Conservation (phyloP, 2,797 vertebrate species). For the Carduelis carduelis region DNA sequence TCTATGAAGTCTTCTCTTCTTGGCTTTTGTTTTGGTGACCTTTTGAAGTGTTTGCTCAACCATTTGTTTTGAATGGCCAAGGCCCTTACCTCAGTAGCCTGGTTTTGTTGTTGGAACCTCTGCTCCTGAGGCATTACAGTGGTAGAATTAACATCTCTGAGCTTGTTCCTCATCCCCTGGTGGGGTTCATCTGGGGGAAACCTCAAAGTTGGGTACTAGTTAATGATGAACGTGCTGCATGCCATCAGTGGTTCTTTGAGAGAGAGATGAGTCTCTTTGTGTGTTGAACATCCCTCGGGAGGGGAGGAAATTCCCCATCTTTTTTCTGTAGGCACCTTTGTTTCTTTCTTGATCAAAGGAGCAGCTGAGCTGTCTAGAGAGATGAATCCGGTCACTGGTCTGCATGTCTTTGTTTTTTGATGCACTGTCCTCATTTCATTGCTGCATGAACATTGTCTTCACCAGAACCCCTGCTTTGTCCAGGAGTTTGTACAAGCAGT, state of each 20-base stretch:
- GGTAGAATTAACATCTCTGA: not conserved
- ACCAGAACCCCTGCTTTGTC: not conserved
- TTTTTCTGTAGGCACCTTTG: not conserved
- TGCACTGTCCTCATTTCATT: not conserved
- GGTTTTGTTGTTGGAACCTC: not conserved
- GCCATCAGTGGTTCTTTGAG: not conserved
- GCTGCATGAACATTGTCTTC: not conserved
- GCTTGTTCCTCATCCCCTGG: not conserved
- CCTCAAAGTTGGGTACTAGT: not conserved
- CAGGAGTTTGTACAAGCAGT: not conserved
- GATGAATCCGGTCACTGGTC: not conserved
- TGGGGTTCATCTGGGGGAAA: not conserved
- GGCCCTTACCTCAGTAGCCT: not conserved
- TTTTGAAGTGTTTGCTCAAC: not conserved
- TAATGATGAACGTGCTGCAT: fast-evolving
- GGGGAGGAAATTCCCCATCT: not conserved
- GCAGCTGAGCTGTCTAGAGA: not conserved
- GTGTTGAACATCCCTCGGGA: not conserved
- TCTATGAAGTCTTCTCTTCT: not conserved
- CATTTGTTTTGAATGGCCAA: not conserved
- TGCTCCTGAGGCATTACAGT: not conserved
- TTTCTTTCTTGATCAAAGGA: not conserved
- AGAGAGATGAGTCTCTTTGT: not conserved
- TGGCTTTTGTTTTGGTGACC: not conserved
- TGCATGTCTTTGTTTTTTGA: not conserved